Conservation (phyloP, 1,140 invertebrate genomes). For the Pseudomyrmex flavicornis region DNA sequence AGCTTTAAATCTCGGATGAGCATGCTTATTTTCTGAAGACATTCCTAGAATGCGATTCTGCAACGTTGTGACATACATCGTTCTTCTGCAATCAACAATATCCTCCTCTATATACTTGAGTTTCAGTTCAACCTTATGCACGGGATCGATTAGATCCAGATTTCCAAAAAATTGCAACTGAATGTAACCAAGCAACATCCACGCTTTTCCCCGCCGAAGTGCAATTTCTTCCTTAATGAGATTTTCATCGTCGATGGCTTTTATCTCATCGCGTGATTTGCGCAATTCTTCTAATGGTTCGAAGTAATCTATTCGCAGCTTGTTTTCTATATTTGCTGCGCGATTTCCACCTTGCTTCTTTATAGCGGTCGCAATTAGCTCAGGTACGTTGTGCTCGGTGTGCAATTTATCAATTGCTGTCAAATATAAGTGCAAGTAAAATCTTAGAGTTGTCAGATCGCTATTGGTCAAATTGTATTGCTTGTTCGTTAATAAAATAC, state of each 20-base stretch:
- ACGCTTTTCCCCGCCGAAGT: conserved; percentile 77
- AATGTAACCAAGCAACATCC: conserved; percentile 82
- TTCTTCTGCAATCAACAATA: conserved; percentile 79
- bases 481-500: conserved; percentile 77
- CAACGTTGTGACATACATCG: conserved; percentile 72
- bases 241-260: conserved; percentile 27
- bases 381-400: conserved; percentile 6
- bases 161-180: conserved; percentile 82
- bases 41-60: conserved; percentile 73
- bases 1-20: conserved; percentile 67
- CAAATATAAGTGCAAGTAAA: conserved; percentile 71
- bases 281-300: conserved; percentile 65
- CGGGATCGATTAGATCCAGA: conserved; percentile 89
- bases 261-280: background rate
- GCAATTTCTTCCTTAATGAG: background rate
- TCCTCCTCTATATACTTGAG: conserved; percentile 89
- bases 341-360: background rate
- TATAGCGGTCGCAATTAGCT: background rate
- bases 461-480: conserved; percentile 73
- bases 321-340: conserved; percentile 21
- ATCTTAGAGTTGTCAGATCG: conserved; percentile 73
- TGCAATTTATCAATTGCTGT: conserved; percentile 65
- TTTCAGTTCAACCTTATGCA: conserved; percentile 90
- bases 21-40: background rate
- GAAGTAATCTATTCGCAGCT: conserved; percentile 59